Evolutionary conservation across 2,888 invertebrate species (phyloP), one percentile per base, ranked within the genome.

Genomic region (Tipula confusa): DNA sequence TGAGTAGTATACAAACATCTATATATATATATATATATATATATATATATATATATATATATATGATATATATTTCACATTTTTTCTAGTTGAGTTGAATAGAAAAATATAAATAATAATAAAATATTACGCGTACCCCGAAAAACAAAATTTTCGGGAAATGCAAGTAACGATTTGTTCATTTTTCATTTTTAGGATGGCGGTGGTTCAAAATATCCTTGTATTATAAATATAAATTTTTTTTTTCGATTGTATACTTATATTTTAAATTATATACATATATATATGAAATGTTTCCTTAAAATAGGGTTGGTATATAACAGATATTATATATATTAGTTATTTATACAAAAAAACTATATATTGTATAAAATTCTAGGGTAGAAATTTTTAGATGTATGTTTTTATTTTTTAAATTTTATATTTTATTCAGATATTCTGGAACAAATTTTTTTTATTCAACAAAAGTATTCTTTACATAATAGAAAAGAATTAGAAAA

Each of bases 81-180:
- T 82, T 82, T 82, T 82, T 33, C 33, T 82, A 82, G 33, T 82
- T 82, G 29, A 82, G 31, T 82, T 82, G 31, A 82, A 82, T 82
- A 82, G 82, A 82, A 82, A 82, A 82, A 83, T 81, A 83, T 36
- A 36, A 36, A 82, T 43, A 81, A 28, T 64, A 64, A 64, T 64
- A 64, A 64, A 64, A 64, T 64, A 64, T 64, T 64, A 84, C 84
- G 82, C 79, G 79, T 81, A 84, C 82, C 84, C 84, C 43, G 64
- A 64, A 64, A 7, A 64, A 64, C 64, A 64, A 64, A 64, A 64
- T 64, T n/a, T 82, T 83, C 33, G 83, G 83, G 84, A 84, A 84
- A 83, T 83, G 84, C 84, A 84, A 84, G 84, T 84, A 84, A 84
- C 82, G 84, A 36, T 84, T 82, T 80, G 84, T 83, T 84, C 84